Base-by-base conservation (phyloP, 2,797 vertebrate genomes). In the Cichlasoma orientale region DNA sequence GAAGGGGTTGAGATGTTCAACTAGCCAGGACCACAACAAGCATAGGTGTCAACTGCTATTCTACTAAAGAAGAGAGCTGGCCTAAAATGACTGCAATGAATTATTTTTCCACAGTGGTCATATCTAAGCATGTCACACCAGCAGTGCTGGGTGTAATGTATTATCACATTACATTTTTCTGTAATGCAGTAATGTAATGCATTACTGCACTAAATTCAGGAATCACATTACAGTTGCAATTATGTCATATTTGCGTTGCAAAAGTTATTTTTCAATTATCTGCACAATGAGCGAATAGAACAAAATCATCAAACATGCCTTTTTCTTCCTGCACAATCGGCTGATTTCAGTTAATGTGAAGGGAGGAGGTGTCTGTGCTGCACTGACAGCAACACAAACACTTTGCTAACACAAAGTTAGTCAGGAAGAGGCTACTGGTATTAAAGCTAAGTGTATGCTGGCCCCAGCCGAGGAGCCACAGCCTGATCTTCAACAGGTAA, bases 291-390 rank as follows among this genome's bases (percentile, higher is more conserved):
- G 23, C 13, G n/a, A 61, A 38, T 41, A 25, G 36, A 61, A 41
- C 9, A 41, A 47, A 12, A 23, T 41, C 36, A 41, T 23, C 36
- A 41, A 25, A 36, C 0, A 0, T 16, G 36, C 41, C 14, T 18
- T 47, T 63, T 41, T 63, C 21, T 21, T 25, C n/a, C 23, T 61
- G 58, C 58, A 1, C 38, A 41, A 38, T 41, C 33, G 23, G 36
- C 33, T 63, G 36, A 41, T 25, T 44, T 63, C 36, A 44, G 59
- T 63, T 63, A 63, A 63, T 23, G 59, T 41, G 7, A 63, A 41
- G 36, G 13, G 41, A 18, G 36, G 23, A 41, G 36, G 21, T 21
- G 57, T 5, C 0, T 38, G 36, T 38, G 58, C 23, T 38, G 3
- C 13, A 41, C 38, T 13, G 38, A 13, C 12, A 41, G 38, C 38